Percentiles rank a stretch among this genome's conserved stretches.
phyloP scores from a whole-genome alignment of 2,888 invertebrate species.

The Tetragonisca angustula region DNA sequence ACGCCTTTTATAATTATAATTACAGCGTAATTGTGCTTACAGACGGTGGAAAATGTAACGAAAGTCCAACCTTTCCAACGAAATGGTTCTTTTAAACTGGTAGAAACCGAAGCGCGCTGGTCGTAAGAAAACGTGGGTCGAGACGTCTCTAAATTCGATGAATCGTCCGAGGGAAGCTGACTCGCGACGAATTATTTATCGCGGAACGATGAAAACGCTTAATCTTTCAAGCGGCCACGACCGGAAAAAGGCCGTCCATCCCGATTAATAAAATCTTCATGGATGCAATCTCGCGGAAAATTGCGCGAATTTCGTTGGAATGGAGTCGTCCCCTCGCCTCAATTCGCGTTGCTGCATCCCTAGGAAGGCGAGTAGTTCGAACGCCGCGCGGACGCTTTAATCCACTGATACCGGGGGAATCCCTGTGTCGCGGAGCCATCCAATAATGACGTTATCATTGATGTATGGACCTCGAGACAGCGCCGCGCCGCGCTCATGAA shows the following conservation, averaged over 20 bases:
- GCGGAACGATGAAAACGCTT: background rate
- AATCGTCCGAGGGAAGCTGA: background rate
- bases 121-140: background rate
- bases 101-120: background rate
- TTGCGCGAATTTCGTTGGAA: slow-evolving; percentile 20
- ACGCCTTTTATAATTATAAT: too few relatives aligned
- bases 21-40: too few relatives aligned
- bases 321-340: background rate
- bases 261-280: slow-evolving; percentile 30
- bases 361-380: slow-evolving; percentile 20
- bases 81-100: background rate
- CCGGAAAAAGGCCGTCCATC: background rate
- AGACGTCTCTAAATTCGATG: too few relatives aligned
- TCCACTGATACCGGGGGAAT: slow-evolving; percentile 30
- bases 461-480: slow-evolving; percentile 34
- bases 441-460: slow-evolving; percentile 60
- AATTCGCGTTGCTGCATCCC: slow-evolving; percentile 8
- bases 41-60: background rate
- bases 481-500: slow-evolving; percentile 24
- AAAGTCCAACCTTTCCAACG: background rate
- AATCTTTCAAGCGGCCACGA: background rate
- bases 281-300: slow-evolving; percentile 26
- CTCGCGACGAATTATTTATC: slow-evolving; percentile 5
- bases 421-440: slow-evolving; percentile 21
- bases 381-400: slow-evolving; percentile 49